Evolutionary conservation across 2,797 vertebrate species (phyloP).

Genomic region (Onychomys leucogaster): DNA sequence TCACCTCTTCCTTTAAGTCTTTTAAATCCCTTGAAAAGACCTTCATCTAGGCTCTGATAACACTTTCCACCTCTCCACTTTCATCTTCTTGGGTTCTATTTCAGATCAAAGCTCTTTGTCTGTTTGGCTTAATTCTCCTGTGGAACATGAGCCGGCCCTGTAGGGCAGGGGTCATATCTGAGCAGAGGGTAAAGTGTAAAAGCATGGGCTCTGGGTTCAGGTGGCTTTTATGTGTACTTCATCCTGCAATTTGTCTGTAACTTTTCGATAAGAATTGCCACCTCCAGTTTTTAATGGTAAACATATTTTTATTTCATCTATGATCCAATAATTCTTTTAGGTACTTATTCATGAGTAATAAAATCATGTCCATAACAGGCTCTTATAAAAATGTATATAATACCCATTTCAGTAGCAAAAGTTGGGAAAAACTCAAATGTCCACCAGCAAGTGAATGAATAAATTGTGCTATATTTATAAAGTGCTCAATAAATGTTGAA

Average conservation of each 20-base stretch:
- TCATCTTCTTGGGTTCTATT: not conserved
- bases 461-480: not conserved
- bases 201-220: not conserved
- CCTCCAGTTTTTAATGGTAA: not conserved
- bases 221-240: not conserved
- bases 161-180: not conserved
- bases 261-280: not conserved
- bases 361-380: not conserved
- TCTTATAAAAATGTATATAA: not conserved
- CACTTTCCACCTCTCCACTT: conserved; percentile 12
- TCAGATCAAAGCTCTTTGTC: conserved; percentile 23
- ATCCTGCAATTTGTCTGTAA: not conserved
- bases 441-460: not conserved
- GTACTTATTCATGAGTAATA: not conserved
- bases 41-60: not conserved
- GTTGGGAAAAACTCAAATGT: not conserved
- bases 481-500: not conserved
- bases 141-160: not conserved
- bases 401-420: not conserved
- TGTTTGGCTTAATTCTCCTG: conserved; percentile 1
- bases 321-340: not conserved
- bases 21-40: not conserved
- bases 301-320: not conserved
- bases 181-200: not conserved
- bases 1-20: not conserved